These are phyloP conservation scores for Cataglyphis livida DNA, from an alignment of 2,888 invertebrate genomes.

Conservation along the genomic window DNA sequence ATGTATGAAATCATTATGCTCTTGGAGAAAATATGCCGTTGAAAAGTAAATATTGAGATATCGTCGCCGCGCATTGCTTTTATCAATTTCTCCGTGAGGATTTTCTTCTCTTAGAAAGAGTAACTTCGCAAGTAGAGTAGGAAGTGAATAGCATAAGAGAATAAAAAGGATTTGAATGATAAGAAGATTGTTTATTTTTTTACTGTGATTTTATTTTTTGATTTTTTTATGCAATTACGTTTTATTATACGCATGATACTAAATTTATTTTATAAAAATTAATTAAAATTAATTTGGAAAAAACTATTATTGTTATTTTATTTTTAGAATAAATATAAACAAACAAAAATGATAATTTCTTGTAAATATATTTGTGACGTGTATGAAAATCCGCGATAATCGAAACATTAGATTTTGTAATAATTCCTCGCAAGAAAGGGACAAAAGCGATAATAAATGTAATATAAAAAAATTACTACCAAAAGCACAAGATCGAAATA, in stretches of 20 bases:
- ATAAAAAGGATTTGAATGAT: conserved; percentile 9
- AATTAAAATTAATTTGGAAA: conserved; percentile 6
- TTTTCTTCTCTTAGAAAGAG: conserved; percentile 25
- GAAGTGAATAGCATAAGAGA: conserved; percentile 13
- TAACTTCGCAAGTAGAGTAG: conserved; percentile 27
- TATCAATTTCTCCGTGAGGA: conserved; percentile 15
- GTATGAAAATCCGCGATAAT: neutral
- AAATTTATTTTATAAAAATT: conserved; percentile 3
- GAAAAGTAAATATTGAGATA: conserved; percentile 21
- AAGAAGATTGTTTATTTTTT: neutral
- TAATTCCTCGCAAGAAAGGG: neutral
- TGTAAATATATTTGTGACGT: neutral
- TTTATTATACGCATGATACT: neutral
- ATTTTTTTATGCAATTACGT: neutral
- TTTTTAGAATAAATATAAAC: neutral
- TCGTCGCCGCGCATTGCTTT: neutral
- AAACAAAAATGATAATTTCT: neutral
- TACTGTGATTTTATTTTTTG: neutral
- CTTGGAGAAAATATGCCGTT: neutral
- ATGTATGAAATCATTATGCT: conserved; percentile 11
- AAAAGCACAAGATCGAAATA: neutral
- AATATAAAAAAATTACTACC: neutral
- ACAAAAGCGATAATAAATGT: neutral
- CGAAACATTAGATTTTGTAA: neutral
- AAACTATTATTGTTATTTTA: neutral